phyloP scores from a whole-genome alignment of 2,113 vertebrate species.

The Scartelaos histophorus region DNA sequence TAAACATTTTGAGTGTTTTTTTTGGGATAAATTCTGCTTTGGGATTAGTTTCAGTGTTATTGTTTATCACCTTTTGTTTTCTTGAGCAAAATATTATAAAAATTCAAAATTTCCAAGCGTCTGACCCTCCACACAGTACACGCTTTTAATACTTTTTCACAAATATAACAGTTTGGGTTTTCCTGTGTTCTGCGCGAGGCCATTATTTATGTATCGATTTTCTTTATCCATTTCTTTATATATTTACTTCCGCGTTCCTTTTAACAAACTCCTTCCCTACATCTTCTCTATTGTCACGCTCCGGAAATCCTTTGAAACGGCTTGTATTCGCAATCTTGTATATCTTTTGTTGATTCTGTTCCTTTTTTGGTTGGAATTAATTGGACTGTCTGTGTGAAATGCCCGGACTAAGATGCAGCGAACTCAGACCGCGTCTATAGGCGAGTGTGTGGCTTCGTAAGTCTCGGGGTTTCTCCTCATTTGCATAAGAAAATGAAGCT shows the following conservation, averaged over 20 bases:
- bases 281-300: background rate
- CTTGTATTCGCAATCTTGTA: conserved; percentile 10
- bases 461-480: conserved; percentile 5
- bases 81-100: no score
- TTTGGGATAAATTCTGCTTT: no score
- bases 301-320: background rate
- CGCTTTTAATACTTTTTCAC: no score
- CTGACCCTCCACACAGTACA: no score
- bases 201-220: background rate
- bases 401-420: background rate
- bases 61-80: no score
- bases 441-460: background rate
- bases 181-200: no score
- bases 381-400: conserved; percentile 23
- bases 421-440: background rate
- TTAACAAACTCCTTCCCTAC: background rate
- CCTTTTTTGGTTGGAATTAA: conserved; percentile 35
- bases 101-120: no score
- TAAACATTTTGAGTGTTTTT: no score
- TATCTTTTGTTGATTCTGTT: conserved; percentile 24
- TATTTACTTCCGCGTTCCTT: background rate
- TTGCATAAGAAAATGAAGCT: conserved; percentile 35
- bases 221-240: background rate
- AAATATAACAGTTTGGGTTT: no score
- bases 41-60: no score